Percentiles rank a stretch among this genome's conserved stretches.
phyloP scores from a whole-genome alignment of 2,113 vertebrate species.

The Phylloscopus trochilus region DNA sequence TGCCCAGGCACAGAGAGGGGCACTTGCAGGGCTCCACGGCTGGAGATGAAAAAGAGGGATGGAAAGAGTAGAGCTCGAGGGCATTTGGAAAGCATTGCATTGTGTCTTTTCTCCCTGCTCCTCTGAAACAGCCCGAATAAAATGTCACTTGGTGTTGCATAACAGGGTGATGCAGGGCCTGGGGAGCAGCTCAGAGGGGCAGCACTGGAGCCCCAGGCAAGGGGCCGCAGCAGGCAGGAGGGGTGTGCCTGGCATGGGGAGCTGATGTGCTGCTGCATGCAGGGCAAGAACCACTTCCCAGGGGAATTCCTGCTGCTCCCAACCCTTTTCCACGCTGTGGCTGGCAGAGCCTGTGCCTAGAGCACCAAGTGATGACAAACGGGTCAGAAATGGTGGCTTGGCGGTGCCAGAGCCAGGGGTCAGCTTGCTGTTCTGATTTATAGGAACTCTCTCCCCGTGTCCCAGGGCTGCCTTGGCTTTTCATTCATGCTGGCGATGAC shows the following conservation, averaged over 20 bases:
- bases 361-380: not conserved
- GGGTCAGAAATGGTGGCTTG: not conserved
- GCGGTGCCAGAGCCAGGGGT: not conserved
- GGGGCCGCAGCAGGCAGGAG: rapidly evolving
- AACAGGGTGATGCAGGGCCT: not conserved
- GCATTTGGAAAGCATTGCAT: not conserved
- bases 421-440: not conserved
- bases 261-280: not conserved
- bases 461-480: not conserved
- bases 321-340: not conserved
- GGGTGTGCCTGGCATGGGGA: not conserved
- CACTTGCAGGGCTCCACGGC: not conserved
- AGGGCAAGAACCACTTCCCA: not conserved
- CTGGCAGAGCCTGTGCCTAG: not conserved
- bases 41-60: not conserved
- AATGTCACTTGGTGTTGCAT: not conserved
- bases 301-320: not conserved
- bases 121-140: not conserved
- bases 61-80: not conserved
- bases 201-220: not conserved
- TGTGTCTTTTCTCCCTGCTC: not conserved
- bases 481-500: not conserved
- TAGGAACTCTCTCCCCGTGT: not conserved
- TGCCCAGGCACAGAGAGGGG: not conserved
- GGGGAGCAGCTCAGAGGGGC: not conserved